phyloP scores from a whole-genome alignment of 2,113 vertebrate genomes.

The Onychorhynchus coronatus region DNA sequence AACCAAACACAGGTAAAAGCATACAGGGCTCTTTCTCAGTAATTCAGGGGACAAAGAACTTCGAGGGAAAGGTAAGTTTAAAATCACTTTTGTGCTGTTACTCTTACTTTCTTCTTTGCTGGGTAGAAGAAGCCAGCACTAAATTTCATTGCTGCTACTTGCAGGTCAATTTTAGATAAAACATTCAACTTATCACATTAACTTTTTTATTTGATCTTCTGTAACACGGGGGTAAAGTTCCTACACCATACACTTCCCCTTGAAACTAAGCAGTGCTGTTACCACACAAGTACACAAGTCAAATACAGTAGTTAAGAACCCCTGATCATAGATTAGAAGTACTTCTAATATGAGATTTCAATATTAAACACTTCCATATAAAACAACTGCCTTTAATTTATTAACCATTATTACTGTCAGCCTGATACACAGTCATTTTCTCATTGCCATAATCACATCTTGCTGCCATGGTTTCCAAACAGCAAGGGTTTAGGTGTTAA shows the following conservation, averaged over 20 bases:
- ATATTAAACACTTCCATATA: not conserved
- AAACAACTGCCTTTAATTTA: not conserved
- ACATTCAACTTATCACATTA: not conserved
- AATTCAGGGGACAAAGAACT: not conserved
- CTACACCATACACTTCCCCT: not conserved
- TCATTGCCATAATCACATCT: not conserved
- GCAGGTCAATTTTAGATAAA: not conserved
- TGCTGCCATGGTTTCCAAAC: not conserved
- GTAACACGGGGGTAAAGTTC: not conserved
- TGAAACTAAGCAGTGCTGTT: not conserved
- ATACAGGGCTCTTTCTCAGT: not conserved
- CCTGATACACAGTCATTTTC: not conserved
- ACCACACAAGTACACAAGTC: not conserved
- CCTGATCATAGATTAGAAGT: not conserved
- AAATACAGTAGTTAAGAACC: not conserved
- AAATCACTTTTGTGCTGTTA: not conserved
- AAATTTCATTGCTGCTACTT: not conserved
- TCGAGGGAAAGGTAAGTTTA: not conserved
- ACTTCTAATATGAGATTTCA: not conserved
- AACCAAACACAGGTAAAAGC: not conserved
- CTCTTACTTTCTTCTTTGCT: not conserved
- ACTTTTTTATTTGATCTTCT: not conserved
- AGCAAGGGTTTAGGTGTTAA: not conserved
- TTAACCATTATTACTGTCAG: not conserved
- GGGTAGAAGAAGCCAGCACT: not conserved